Evolutionary conservation across 2,113 vertebrate genomes (phyloP).

Genomic region (Athene cunicularia): DNA sequence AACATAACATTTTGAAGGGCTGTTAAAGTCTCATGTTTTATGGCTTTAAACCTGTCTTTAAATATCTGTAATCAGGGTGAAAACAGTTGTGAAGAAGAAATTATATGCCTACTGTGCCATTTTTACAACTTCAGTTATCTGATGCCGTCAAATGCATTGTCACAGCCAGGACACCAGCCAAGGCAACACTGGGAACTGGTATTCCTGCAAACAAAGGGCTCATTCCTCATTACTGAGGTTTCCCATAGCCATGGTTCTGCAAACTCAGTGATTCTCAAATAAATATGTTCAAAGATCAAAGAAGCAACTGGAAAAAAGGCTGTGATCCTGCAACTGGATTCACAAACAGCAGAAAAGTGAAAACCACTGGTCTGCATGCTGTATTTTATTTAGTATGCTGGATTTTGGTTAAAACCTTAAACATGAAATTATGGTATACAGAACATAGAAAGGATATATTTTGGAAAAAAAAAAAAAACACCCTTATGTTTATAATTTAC

Average conservation of each 20-base stretch:
- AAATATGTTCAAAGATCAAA: background rate
- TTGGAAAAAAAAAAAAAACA: background rate
- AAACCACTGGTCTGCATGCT: background rate
- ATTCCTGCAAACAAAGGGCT: conserved; percentile 16
- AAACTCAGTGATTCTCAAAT: background rate
- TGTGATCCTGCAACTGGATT: background rate
- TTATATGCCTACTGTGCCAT: background rate
- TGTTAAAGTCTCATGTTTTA: background rate
- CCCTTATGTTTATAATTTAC: background rate
- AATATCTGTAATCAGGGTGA: conserved; percentile 4
- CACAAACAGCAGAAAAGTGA: background rate
- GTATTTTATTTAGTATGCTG: background rate
- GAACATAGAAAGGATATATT: background rate
- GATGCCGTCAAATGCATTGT: conserved; percentile 3
- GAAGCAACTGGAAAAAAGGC: background rate
- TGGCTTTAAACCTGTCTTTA: conserved; percentile 10
- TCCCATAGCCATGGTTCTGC: background rate
- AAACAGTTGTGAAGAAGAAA: conserved; percentile 25
- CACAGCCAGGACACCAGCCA: conserved; percentile 21
- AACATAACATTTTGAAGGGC: background rate
- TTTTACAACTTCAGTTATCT: conserved; percentile 29
- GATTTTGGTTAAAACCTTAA: background rate
- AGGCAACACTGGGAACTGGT: background rate
- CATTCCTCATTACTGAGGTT: background rate
- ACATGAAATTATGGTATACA: background rate